These are phyloP conservation scores for Axis porcinus DNA, from an alignment of 2,113 vertebrate genomes.

Conservation along the genomic window DNA sequence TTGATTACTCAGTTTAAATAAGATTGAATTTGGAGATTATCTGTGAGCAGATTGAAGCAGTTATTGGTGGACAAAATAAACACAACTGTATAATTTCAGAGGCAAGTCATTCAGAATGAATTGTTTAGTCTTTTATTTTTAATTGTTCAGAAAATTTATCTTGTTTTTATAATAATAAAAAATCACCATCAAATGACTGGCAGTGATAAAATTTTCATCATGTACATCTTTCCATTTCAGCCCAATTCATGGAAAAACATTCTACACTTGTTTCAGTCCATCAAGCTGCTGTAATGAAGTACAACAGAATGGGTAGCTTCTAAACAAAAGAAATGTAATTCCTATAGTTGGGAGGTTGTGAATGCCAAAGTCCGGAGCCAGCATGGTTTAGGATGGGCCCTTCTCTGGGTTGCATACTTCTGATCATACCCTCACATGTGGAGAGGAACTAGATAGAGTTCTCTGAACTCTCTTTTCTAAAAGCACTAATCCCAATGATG, in stretches of 20 bases:
- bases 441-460: neutral
- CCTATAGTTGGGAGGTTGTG: neutral
- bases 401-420: neutral
- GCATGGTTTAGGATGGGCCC: too few species aligned
- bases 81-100: conserved; percentile 51
- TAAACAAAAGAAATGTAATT: neutral
- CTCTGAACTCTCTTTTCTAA: neutral
- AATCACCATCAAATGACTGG: neutral
- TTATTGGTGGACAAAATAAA: conserved; percentile 61
- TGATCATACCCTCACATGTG: neutral
- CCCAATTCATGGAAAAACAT: neutral
- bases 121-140: conserved; percentile 56
- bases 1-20: conserved; percentile 6
- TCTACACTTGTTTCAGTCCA: neutral
- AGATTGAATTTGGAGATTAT: conserved; percentile 55
- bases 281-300: neutral
- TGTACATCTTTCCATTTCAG: neutral
- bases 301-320: neutral
- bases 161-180: neutral
- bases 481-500: neutral
- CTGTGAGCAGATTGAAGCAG: conserved; percentile 38
- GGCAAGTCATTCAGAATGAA: neutral
- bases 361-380: neutral
- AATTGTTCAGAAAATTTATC: conserved; percentile 55
- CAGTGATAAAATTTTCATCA: neutral